Evolutionary conservation across 2,797 vertebrate species (phyloP).

Genomic region (Amphiprion clarkii): DNA sequence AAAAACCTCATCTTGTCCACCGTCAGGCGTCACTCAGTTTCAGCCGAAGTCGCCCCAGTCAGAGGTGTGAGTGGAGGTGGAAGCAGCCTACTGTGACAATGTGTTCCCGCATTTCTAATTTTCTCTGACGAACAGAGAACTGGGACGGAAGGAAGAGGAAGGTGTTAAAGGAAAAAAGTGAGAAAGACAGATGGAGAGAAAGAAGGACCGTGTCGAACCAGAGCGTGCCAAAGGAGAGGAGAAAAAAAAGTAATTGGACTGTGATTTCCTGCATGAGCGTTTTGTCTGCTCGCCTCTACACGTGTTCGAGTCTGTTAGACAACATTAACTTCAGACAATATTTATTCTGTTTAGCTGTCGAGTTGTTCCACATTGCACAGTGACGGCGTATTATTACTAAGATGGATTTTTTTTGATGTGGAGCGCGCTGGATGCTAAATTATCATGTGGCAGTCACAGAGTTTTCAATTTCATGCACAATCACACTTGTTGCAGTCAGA

Average conservation of each 20-base stretch:
- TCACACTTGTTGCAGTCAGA: conserved; percentile 64
- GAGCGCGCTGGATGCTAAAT: conserved; percentile 42
- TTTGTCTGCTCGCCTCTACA: conserved; percentile 40
- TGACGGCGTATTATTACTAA: conserved; percentile 53
- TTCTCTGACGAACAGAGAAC: conserved; percentile 61
- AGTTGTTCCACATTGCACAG: conserved; percentile 24
- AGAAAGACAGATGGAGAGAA: conserved; percentile 72
- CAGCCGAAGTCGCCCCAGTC: conserved; percentile 47
- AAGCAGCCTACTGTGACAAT: conserved; percentile 74
- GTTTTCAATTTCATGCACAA: conserved; percentile 77
- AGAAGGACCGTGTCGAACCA: conserved; percentile 47
- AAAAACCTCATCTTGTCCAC: conserved; percentile 1
- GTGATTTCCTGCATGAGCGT: conserved; percentile 56
- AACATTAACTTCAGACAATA: conserved; percentile 66
- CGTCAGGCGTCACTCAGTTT: conserved; percentile 19
- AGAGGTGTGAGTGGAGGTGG: conserved; percentile 76
- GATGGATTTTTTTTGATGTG: conserved; percentile 42
- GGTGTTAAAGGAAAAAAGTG: conserved; percentile 71
- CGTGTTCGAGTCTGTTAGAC: conserved; percentile 45
- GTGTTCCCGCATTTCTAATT: conserved; percentile 79
- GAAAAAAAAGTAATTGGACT: conserved; percentile 61
- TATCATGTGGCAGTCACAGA: conserved; percentile 40
- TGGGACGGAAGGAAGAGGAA: conserved; percentile 70
- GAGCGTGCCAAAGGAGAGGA: conserved; percentile 46
- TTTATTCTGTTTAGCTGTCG: conserved; percentile 62